These are phyloP conservation scores for Sitta carolinensis DNA, from an alignment of 2,797 vertebrate genomes.

Conservation along the genomic window DNA sequence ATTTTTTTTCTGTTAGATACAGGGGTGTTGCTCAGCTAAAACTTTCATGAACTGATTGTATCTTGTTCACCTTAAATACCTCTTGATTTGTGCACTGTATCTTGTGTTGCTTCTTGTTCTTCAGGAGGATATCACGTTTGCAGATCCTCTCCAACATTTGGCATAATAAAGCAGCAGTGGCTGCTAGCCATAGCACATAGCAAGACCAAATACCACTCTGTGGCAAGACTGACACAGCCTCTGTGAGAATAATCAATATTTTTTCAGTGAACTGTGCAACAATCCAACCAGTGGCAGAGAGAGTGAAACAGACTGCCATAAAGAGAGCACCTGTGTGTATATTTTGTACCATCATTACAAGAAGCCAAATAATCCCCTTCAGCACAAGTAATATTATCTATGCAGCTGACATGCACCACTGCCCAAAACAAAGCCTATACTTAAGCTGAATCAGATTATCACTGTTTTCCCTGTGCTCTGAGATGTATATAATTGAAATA, in stretches of 20 bases:
- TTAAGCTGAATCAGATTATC: neutral
- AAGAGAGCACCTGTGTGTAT: neutral
- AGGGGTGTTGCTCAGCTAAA: neutral
- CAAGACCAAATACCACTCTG: neutral
- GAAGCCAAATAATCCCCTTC: neutral
- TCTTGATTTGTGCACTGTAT: neutral
- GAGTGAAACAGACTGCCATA: neutral
- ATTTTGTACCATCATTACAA: neutral
- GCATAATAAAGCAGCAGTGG: neutral
- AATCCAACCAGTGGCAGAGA: neutral
- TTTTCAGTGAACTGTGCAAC: neutral
- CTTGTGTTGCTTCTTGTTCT: neutral
- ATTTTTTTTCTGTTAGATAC: neutral
- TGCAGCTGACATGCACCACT: neutral
- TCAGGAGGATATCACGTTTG: neutral
- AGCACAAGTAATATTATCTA: neutral
- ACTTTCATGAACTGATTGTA: neutral
- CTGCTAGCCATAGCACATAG: neutral
- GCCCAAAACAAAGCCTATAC: neutral
- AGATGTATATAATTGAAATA: neutral
- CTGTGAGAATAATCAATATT: neutral
- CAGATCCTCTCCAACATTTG: neutral
- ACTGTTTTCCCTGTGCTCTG: neutral
- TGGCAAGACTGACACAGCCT: neutral
- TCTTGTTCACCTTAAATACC: neutral